A percentile compares a stretch with the other conserved stretches of the same genome.
These are phyloP conservation scores for Polylopha cassiicola DNA, from an alignment of 2,888 invertebrate species.

Conservation along the genomic window DNA sequence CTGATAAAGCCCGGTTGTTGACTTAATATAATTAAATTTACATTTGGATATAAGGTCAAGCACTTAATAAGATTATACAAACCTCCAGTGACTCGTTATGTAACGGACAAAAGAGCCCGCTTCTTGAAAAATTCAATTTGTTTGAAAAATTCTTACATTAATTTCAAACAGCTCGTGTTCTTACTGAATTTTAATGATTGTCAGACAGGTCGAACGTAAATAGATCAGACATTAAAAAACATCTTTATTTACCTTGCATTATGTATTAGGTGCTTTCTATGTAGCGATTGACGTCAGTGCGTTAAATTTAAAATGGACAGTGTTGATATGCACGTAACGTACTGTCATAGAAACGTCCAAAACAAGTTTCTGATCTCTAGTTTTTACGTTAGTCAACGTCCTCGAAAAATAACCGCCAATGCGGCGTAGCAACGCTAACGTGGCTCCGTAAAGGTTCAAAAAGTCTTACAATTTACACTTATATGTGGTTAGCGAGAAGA, in stretches of 20 bases:
- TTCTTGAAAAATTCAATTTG: conserved; percentile 9
- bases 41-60: conserved; percentile 7
- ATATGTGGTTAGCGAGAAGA: conserved; percentile 29
- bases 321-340: conserved; percentile 32
- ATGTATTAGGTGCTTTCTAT: conserved; percentile 28
- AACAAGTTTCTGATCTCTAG: conserved; percentile 57
- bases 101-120: conserved; percentile 6
- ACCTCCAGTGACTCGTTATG: conserved; percentile 8
- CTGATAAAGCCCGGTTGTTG: conserved; percentile 3
- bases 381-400: conserved; percentile 56
- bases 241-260: conserved; percentile 38
- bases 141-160: conserved; percentile 1
- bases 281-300: conserved; percentile 34
- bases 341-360: conserved; percentile 30
- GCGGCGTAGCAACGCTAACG: conserved; percentile 46
- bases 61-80: conserved; percentile 15
- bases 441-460: conserved; percentile 31
- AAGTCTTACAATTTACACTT: conserved; percentile 25
- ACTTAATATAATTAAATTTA: conserved; percentile 11
- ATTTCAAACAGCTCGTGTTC: conserved; percentile 2
- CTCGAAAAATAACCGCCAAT: conserved; percentile 69
- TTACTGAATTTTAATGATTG: conserved; percentile 28
- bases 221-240: conserved; percentile 32
- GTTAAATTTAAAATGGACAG: conserved; percentile 33
- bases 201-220: conserved; percentile 34